These are phyloP conservation scores for Drosophila pseudoobscura DNA, from an alignment of 1,140 invertebrate genomes.

Conservation along the genomic window DNA sequence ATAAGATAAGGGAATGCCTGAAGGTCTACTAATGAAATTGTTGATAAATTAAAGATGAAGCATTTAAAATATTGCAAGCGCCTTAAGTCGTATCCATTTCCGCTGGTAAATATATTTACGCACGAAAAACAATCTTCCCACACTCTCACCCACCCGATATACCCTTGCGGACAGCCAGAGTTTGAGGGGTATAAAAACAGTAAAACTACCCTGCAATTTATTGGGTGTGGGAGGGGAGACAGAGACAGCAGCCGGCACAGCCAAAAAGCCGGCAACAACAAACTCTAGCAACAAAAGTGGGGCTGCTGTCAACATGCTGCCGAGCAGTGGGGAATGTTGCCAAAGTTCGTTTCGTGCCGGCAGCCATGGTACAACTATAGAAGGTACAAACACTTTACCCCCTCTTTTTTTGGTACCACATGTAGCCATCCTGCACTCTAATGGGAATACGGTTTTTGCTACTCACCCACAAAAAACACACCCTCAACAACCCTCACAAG, in stretches of 20 bases:
- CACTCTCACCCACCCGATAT: neutral
- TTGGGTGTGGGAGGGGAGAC: slow-evolving; percentile 24
- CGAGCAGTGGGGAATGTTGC: neutral
- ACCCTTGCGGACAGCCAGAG: too few relatives aligned
- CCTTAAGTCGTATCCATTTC: too few relatives aligned
- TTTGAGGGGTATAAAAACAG: slow-evolving; percentile 16
- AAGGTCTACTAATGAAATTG: neutral
- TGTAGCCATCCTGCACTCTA: slow-evolving; percentile 3
- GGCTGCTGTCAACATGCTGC: slow-evolving; percentile 23
- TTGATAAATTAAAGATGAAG: too few relatives aligned
- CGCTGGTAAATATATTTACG: too few relatives aligned
- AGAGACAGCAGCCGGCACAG: slow-evolving; percentile 28
- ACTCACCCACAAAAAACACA: too few relatives aligned
- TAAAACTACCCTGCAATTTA: slow-evolving; percentile 62
- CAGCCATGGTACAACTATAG: too few relatives aligned
- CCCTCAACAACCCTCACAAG: too few relatives aligned
- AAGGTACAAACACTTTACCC: neutral
- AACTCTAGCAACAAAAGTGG: slow-evolving; percentile 23
- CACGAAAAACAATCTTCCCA: too few relatives aligned
- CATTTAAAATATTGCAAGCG: too few relatives aligned
- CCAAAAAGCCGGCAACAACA: slow-evolving; percentile 77
- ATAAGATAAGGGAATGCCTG: too few relatives aligned
- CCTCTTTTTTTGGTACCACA: neutral
- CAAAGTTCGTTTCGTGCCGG: too few relatives aligned
- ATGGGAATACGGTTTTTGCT: too few relatives aligned